Evolutionary conservation across 1,140 invertebrate genomes (phyloP), one percentile per base, ranked within the genome.

Genomic region (Eupristina koningsbergeri): DNA sequence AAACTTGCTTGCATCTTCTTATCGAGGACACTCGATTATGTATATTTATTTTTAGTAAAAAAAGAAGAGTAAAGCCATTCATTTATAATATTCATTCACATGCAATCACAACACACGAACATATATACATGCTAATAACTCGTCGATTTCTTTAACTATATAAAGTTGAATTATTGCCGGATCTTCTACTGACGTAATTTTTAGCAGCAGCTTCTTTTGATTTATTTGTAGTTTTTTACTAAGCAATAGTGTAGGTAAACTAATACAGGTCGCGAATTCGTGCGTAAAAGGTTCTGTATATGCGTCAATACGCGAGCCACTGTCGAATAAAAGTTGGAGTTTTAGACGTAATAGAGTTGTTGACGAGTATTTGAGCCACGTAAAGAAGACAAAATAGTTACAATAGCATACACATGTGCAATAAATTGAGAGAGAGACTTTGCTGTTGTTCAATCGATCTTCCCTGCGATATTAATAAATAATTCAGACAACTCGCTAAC

Each of bases 401-500:
- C 67, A 19, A 22, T 69, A 6, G 67, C 67, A 22, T 39, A 69
- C 36, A 22, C 11, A 26, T 29, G 36, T 69, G 13, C 3, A 69
- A 5, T 39, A 22, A 31, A 5, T 69, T 26, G 67, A 15, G 5
- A 36, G 34, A 69, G 80, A 39, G 61, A 53, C 81, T 73, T 58
- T 78, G 83, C 67, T 69, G 50, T 61, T 39, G 31, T 71, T 45
- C 13, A 47, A 73, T 78, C 47, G 29, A 63, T 83, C 69, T 84
- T 45, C 9, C 41, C 36, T 31, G 1, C 47, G 58, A 45, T 31
- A 61, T 41, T 61, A 78, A 71, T 58, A 78, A 78, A 83, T 45
- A 83, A 77, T 53, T 69, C 74, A 34, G 15, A 22, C 3, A 29
- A 29, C n/a, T 9, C n/a, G 41, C 0, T 19, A 58, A 36, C n/a